A percentile compares a stretch with the other conserved stretches of the same genome.
These are phyloP conservation scores for Ammodytes dubius DNA, from an alignment of 2,113 vertebrate species.

Conservation along the genomic window DNA sequence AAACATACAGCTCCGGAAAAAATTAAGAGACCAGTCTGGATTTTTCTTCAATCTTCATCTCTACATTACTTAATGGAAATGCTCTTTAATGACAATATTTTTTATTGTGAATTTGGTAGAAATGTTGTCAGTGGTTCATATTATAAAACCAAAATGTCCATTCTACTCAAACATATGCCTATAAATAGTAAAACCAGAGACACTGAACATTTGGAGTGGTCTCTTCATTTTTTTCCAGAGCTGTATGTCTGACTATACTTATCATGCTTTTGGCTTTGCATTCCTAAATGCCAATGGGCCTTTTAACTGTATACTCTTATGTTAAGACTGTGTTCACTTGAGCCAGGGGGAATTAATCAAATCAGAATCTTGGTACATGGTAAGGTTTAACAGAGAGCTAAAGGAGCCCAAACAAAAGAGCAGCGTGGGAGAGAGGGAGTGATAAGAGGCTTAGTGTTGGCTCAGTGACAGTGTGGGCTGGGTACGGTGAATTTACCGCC, in stretches of 20 bases:
- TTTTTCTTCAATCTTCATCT: no score
- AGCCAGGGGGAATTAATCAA: background rate
- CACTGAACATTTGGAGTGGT: no score
- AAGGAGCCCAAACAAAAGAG: constrained; percentile 48
- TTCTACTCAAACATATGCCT: no score
- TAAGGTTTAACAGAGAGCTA: constrained; percentile 22
- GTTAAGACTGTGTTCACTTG: background rate
- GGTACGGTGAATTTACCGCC: constrained; percentile 33
- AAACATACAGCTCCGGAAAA: no score
- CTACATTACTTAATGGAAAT: no score
- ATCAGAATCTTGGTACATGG: constrained; percentile 20
- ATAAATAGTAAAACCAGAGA: no score
- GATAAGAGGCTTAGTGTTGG: constrained; percentile 65
- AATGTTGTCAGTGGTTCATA: no score
- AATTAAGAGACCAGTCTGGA: no score
- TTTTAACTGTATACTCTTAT: background rate
- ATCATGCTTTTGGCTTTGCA: background rate
- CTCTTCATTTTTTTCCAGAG: no score
- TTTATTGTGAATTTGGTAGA: no score
- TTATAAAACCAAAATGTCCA: no score
- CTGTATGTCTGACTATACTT: background rate
- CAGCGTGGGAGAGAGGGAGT: constrained; percentile 50
- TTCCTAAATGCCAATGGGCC: background rate
- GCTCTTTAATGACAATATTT: no score
- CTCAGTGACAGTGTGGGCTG: constrained; percentile 26